Base-by-base conservation (phyloP, 2,888 invertebrate species). In the Calameuta pallipes region DNA sequence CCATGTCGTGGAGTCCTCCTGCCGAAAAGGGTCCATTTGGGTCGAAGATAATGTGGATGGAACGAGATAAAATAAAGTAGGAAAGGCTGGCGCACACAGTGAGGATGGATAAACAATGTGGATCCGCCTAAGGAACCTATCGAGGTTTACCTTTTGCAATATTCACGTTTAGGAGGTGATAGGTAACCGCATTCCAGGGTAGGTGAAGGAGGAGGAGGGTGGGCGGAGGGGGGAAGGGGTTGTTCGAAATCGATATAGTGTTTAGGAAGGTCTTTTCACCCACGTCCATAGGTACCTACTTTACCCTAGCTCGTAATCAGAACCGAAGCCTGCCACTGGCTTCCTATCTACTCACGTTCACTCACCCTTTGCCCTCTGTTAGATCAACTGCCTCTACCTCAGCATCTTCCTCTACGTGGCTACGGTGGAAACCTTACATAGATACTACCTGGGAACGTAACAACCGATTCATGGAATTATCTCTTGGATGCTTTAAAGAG, bases 231-330 rank as follows among this genome's bases (percentile, higher is more conserved):
- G 34, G 75, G 70, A 70, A 70, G 37, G 37, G 15, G 41, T 76
- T 76, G 82, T 82, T 83, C 84, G 85, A 88, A 87, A 90, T 89
- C 88, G 85, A 89, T 89, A 88, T 86, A 85, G 85, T 87, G 86
- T 87, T 90, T 86, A 85, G 87, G 83, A 84, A 85, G 85, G 84
- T 86, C 86, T 87, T 87, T 88, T 84, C 86, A 85, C 84, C 85
- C 84, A 86, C 87, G 85, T 87, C 83, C 84, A 78, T 81, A 78
- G 78, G 76, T 77, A 78, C 74, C 75, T 81, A 78, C 80, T 75
- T 81, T 78, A 75, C 76, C 79, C 69, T 74, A 74, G 35, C 79
- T 76, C 80, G 76, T 82, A 76, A 82, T 79, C 80, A 74, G 79
- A 82, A 78, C 75, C 76, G 78, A 69, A 73, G 70, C 69, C 69